Evolutionary conservation across 1,140 invertebrate genomes (phyloP).

Genomic region (Brevipalpus yothersi): DNA sequence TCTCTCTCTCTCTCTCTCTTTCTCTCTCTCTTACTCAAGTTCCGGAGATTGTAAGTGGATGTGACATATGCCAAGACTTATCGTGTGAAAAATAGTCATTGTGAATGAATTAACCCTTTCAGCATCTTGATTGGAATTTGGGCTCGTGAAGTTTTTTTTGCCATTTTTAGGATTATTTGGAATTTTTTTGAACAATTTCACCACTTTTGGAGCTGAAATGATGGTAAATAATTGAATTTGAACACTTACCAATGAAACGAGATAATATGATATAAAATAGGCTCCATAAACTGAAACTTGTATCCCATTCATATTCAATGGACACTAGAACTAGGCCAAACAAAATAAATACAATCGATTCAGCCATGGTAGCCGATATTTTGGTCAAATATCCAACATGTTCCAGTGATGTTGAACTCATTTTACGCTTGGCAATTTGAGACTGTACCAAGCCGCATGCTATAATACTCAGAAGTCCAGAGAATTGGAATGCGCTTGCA

Average conservation of each 20-base stretch:
- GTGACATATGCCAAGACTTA: too few relatives aligned
- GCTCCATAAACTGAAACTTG: constrained; percentile 28
- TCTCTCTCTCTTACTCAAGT: too few relatives aligned
- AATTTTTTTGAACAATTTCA: too few relatives aligned
- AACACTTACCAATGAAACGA: constrained; percentile 26
- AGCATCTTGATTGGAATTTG: too few relatives aligned
- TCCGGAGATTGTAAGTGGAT: too few relatives aligned
- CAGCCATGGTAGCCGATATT: constrained; percentile 26
- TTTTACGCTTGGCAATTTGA: constrained; percentile 33
- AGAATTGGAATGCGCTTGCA: constrained; percentile 33
- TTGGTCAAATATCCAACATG: constrained; percentile 35
- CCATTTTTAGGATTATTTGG: too few relatives aligned
- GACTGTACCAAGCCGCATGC: constrained; percentile 23
- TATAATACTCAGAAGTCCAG: constrained; percentile 27
- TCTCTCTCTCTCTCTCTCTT: too few relatives aligned
- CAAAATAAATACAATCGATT: constrained; percentile 37
- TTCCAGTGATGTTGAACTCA: constrained; percentile 32
- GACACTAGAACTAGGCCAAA: constrained; percentile 32
- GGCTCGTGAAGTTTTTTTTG: too few relatives aligned
- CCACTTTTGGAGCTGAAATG: too few relatives aligned
- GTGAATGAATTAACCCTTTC: too few relatives aligned
- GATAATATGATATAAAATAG: constrained; percentile 28
- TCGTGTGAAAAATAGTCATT: too few relatives aligned
- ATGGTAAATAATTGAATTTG: background rate
- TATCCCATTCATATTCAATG: constrained; percentile 27